Evolutionary conservation across 64 coral and sea anemone genomes (phyloP).

Genomic region (Actinia tenebrosa): DNA sequence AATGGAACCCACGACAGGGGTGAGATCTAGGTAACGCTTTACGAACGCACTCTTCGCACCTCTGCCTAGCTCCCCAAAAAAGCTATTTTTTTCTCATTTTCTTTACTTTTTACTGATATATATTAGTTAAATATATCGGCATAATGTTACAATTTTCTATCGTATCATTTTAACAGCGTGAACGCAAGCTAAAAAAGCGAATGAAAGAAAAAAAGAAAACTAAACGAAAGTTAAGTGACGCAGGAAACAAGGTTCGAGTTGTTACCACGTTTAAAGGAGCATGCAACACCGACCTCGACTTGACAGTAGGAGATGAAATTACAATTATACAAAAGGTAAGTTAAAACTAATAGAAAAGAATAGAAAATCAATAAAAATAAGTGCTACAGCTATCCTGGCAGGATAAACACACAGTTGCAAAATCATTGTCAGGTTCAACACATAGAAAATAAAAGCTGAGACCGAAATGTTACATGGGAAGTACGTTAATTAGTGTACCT

Average conservation of each 20-base stretch:
- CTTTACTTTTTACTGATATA: neutral
- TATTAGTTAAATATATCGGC: neutral
- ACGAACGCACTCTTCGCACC: too few relatives aligned
- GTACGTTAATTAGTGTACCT: too few relatives aligned
- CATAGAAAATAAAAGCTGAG: too few relatives aligned
- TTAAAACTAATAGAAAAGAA: neutral
- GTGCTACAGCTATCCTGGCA: too few relatives aligned
- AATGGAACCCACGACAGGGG: too few relatives aligned
- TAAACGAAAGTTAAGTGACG: conserved; percentile 37
- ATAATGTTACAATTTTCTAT: neutral
- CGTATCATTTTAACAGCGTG: conserved; percentile 33
- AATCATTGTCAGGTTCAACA: too few relatives aligned
- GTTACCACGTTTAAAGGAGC: conserved; percentile 64
- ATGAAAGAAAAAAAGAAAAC: conserved; percentile 82
- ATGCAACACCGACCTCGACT: conserved; percentile 55
- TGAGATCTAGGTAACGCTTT: too few relatives aligned
- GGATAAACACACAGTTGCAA: too few relatives aligned
- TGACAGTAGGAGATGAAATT: conserved; percentile 81
- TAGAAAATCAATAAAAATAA: too few relatives aligned
- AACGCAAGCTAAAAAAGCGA: conserved; percentile 73
- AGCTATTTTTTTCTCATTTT: neutral
- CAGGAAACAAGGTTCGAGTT: conserved; percentile 77
- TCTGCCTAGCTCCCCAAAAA: too few relatives aligned
- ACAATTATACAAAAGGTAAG: conserved; percentile 64
- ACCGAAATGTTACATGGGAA: too few relatives aligned